phyloP scores from a whole-genome alignment of 2,888 invertebrate genomes.

The Pomacea canaliculata region DNA sequence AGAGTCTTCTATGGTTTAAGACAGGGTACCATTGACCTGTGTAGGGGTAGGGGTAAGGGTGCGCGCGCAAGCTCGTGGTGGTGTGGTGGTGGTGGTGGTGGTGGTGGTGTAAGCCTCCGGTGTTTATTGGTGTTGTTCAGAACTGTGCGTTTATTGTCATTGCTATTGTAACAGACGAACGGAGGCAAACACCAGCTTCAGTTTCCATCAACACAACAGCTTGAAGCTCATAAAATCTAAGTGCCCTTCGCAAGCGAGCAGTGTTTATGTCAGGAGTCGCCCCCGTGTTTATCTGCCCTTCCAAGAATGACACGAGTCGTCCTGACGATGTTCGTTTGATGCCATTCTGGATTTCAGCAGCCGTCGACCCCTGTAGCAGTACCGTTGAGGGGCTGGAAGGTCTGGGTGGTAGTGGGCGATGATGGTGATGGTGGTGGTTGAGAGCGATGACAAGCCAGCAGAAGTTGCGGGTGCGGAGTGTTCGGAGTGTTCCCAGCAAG shows the following conservation, averaged over 20 bases:
- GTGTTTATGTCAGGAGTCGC: constrained; percentile 21
- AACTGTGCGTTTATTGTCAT: background rate
- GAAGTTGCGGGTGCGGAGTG: no score
- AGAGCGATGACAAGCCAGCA: no score
- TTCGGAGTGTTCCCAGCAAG: no score
- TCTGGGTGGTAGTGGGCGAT: no score
- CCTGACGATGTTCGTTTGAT: constrained; percentile 10
- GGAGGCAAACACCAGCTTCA: constrained; percentile 7
- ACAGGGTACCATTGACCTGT: no score
- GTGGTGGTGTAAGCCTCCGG: background rate
- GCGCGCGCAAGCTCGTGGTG: background rate
- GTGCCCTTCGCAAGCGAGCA: constrained; percentile 11
- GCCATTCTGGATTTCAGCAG: constrained; percentile 4
- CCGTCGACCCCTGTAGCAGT: constrained; percentile 1
- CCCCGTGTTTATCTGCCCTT: constrained; percentile 25
- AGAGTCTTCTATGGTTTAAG: no score
- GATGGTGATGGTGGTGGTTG: no score
- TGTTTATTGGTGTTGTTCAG: background rate
- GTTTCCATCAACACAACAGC: constrained; percentile 12
- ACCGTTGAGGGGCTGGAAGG: no score
- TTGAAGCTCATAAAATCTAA: constrained; percentile 2
- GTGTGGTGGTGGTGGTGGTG: background rate
- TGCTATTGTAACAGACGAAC: constrained; percentile 8
- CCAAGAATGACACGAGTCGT: constrained; percentile 11
- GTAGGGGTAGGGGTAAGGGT: background rate